Evolutionary conservation across 2,113 vertebrate genomes (phyloP), one percentile per base, ranked within the genome.

Genomic region (Pomatorhinus ruficollis): DNA sequence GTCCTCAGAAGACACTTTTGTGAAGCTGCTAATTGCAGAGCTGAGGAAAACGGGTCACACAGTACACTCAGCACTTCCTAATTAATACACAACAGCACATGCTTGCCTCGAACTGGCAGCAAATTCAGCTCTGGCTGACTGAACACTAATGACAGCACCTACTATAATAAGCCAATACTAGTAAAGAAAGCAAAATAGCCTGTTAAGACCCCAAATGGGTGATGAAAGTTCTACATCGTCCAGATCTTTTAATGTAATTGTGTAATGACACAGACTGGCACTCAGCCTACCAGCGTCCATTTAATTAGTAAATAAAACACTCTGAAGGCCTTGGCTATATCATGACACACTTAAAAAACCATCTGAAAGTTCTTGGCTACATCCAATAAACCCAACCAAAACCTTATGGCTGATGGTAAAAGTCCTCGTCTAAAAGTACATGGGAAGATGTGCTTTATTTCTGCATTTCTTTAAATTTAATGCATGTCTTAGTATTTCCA

Each of bases 11-110:
- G 97, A 97, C 35, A 75, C 82, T 93, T 97, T 91, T 75, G 60
- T 97, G 96, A 97, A 97, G 96, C 82, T 95, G 93, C 92, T 97
- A 97, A 97, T 98, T 97, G 93, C 45, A 42, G 92, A 96, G 92
- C 93, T 94, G 95, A 96, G 93, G 70, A 97, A 95, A 97, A 75
- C 66, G 82, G 92, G 83, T 96, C 97, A 95, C 86, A 40, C 90
- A 57, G 75, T 72, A 74, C 42, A n/a, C 87, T 97, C 90, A 85
- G 89, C 87, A 90, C 90, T 96, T 97, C 87, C 95, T 97, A 96
- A 98, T 97, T 97, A 97, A 96, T 91, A 80, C 91, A 87, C 75
- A 94, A 44, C 92, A 86, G 94, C 85, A 97, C 93, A 93, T 75
- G 78, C 77, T 81, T 23, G 23, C 3, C 1, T 95, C 3, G 42